These are phyloP conservation scores for Xiphophorus hellerii DNA, from an alignment of 2,113 vertebrate species.

Conservation along the genomic window DNA sequence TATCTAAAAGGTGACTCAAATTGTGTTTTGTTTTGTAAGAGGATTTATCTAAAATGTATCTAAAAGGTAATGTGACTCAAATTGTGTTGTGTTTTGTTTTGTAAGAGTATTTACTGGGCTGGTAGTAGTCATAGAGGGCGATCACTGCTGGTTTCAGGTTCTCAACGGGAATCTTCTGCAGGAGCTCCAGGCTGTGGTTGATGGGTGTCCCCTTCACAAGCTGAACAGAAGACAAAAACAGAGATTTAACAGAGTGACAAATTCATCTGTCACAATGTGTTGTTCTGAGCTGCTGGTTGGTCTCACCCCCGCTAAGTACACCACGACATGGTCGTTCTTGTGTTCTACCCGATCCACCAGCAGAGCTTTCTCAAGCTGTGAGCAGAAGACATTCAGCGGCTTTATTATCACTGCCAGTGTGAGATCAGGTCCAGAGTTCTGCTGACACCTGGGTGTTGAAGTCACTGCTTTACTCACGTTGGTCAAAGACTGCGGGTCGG, in stretches of 20 bases:
- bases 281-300: not conserved
- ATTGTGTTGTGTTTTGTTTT: not conserved
- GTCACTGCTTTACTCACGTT: conserved; percentile 9
- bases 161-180: conserved; percentile 73
- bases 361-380: conserved; percentile 42
- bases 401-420: not conserved
- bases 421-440: not conserved
- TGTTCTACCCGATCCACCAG: conserved; percentile 69
- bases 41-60: conserved; percentile 72
- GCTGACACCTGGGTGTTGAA: not conserved
- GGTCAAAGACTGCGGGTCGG: conserved; percentile 34
- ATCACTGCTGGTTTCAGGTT: conserved; percentile 84
- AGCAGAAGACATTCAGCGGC: not conserved
- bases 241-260: not conserved
- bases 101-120: conserved; percentile 80
- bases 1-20: not conserved
- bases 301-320: conserved; percentile 71
- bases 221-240: conserved; percentile 38
- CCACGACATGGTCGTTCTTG: conserved; percentile 58
- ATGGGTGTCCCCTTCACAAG: conserved; percentile 28
- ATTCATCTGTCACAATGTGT: not conserved
- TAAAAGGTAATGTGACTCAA: not conserved
- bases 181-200: conserved; percentile 65
- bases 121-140: conserved; percentile 87
- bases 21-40: not conserved